Evolutionary conservation across 2,888 invertebrate species (phyloP).

Genomic region (Enchytraeus crypticus): DNA sequence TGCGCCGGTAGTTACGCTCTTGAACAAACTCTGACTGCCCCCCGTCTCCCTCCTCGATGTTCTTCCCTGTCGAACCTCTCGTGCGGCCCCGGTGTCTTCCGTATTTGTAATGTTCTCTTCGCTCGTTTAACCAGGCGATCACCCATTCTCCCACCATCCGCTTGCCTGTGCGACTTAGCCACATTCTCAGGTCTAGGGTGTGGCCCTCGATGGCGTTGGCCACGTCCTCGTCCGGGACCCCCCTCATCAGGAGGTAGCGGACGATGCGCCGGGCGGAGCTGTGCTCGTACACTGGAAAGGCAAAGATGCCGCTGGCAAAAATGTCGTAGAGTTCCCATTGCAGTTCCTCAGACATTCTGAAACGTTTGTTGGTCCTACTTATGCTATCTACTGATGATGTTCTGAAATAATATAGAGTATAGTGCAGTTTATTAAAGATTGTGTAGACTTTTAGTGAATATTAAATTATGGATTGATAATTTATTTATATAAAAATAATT

Average conservation of each 20-base stretch:
- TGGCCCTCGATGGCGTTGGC: conserved; percentile 27
- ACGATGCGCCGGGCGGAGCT: conserved; percentile 21
- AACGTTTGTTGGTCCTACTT: too few relatives aligned
- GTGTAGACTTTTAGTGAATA: too few relatives aligned
- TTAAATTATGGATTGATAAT: too few relatives aligned
- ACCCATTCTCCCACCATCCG: conserved; percentile 28
- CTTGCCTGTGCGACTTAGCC: conserved; percentile 24
- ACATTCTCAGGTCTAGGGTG: conserved; percentile 19
- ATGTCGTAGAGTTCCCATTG: conserved; percentile 27
- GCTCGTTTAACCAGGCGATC: conserved; percentile 28
- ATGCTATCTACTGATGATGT: too few relatives aligned
- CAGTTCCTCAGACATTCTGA: conserved; percentile 27
- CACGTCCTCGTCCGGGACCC: conserved; percentile 23
- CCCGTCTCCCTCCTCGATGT: neutral
- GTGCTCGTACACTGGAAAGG: conserved; percentile 26
- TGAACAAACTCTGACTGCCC: too few relatives aligned
- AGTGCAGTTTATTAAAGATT: too few relatives aligned
- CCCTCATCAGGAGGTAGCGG: conserved; percentile 18
- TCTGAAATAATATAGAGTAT: too few relatives aligned
- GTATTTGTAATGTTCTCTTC: conserved; percentile 16
- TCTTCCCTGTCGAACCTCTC: neutral
- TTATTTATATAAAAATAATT: too few relatives aligned
- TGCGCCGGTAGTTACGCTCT: too few relatives aligned
- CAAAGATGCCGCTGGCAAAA: conserved; percentile 24
- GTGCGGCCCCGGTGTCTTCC: neutral